Base-by-base conservation (phyloP, 2,113 vertebrate species). In the Sylvilagus bachmani region DNA sequence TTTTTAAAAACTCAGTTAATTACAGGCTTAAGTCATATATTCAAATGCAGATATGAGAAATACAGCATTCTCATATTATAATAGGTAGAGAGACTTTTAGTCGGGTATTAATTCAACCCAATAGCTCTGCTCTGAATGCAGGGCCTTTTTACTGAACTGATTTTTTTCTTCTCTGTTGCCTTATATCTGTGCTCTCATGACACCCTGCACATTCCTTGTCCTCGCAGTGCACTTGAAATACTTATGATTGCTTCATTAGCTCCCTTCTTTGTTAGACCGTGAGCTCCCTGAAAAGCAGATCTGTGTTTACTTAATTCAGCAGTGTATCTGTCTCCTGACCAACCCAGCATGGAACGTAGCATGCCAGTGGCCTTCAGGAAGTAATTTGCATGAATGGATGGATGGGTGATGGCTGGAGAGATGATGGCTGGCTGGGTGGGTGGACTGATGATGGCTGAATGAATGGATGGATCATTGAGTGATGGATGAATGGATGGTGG, bases 1-100 rank as follows among this genome's bases (percentile, higher is more conserved):
- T 94, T 94, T 95, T 94, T 64, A 17, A 86, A 81, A 95, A 86
- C 33, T 83, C 69, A 25, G 93, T 96, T 98, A 97, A 98, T 97
- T 97, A 96, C 95, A 95, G 89, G 92, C 79, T 91, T 80, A 93
- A 74, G 82, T 94, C 66, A 55, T 97, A 96, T 96, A 96, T 95
- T 96, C 93, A 97, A 86, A 95, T 95, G 79, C 75, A 95, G 95
- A 29, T 70, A 94, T 33, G 1, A 0, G 0, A 95, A 93, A 24
- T 66, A 85, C 17, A 27, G 55, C 81, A 67, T 96, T 96, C 90
- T 89, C 93, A 73, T 27, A 58, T 96, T 91, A 89, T 97, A 94
- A 97, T 95, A 89, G 7, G 21, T 94, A 91, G 44, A 87, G 88
- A 88, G 90, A 49, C 64, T 86, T 67, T 95, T 29, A 14, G 93